A percentile compares a stretch with the other conserved stretches of the same genome.
These are phyloP conservation scores for Plagodis pulveraria DNA, from an alignment of 2,888 invertebrate genomes.

Conservation along the genomic window DNA sequence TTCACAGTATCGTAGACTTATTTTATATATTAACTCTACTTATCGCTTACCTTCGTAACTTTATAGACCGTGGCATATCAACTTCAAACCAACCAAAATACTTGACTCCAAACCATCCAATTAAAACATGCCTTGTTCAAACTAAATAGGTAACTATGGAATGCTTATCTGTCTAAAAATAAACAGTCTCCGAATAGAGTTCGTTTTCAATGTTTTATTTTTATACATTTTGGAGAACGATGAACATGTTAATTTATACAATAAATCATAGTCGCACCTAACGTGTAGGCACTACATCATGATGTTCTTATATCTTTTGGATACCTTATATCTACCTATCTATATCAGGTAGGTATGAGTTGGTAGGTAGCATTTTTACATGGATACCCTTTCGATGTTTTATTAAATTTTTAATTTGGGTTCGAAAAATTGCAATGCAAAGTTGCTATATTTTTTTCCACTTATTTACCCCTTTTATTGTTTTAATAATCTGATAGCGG, in stretches of 20 bases:
- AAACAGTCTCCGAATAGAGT: slow-evolving; percentile 13
- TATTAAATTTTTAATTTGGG: slow-evolving; percentile 1
- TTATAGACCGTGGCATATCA: not conserved
- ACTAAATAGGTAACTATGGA: not conserved
- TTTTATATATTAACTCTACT: too few species aligned
- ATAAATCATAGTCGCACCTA: slow-evolving; percentile 18
- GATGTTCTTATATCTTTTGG: slow-evolving; percentile 6
- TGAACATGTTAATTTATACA: slow-evolving; percentile 16
- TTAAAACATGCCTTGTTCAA: slow-evolving; percentile 1
- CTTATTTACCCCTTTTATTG: too few species aligned
- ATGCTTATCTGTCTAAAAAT: slow-evolving; percentile 11
- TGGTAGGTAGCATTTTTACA: too few species aligned
- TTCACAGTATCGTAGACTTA: too few species aligned
- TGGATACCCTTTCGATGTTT: slow-evolving; percentile 3
- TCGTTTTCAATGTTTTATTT: slow-evolving; percentile 4
- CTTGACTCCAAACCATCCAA: not conserved
- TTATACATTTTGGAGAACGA: not conserved
- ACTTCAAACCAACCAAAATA: slow-evolving; percentile 1
- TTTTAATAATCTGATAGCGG: too few species aligned
- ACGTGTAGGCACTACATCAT: slow-evolving; percentile 15
- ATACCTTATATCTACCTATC: not conserved
- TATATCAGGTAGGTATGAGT: too few species aligned
- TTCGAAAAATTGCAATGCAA: not conserved
- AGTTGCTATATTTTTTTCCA: not conserved
- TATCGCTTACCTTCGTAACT: too few species aligned